Evolutionary conservation across 2,113 vertebrate species (phyloP).

Genomic region (Siniperca knerii): DNA sequence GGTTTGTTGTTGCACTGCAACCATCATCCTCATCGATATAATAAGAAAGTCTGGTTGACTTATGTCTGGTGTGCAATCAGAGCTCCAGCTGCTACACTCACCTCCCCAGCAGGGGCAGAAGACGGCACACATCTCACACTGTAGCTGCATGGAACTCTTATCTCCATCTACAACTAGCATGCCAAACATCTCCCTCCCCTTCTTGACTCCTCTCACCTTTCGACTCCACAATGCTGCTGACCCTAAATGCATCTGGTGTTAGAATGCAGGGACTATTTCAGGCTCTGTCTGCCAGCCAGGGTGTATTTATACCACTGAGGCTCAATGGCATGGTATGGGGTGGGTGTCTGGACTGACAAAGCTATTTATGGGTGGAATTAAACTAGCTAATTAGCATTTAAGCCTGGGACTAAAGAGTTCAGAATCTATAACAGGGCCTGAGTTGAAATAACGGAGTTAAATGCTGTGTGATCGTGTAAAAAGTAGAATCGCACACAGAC

Average conservation of each 20-base stretch:
- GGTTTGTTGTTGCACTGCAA: background rate
- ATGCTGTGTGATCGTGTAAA: background rate
- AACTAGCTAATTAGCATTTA: conserved; percentile 39
- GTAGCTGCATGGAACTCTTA: conserved; percentile 23
- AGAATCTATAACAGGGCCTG: background rate
- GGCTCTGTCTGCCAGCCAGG: conserved; percentile 18
- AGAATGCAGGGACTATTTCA: conserved; percentile 56
- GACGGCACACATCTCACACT: background rate
- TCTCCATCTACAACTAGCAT: conserved; percentile 13
- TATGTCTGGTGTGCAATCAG: background rate
- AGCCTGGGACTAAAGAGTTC: background rate
- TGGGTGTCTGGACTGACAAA: conserved; percentile 12
- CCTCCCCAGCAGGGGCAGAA: background rate
- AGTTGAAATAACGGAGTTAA: background rate
- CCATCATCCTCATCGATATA: background rate
- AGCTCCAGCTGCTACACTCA: background rate
- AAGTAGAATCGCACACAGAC: background rate
- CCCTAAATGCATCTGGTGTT: conserved; percentile 49
- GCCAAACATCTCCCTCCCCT: conserved; percentile 7
- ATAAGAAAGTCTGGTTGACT: background rate
- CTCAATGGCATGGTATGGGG: conserved; percentile 15
- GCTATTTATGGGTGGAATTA: conserved; percentile 15
- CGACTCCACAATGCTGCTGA: conserved; percentile 39
- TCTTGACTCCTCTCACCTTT: conserved; percentile 44
- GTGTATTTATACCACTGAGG: conserved; percentile 48